Base-by-base conservation (phyloP, 2,888 invertebrate genomes). In the Macrophya alboannulata region DNA sequence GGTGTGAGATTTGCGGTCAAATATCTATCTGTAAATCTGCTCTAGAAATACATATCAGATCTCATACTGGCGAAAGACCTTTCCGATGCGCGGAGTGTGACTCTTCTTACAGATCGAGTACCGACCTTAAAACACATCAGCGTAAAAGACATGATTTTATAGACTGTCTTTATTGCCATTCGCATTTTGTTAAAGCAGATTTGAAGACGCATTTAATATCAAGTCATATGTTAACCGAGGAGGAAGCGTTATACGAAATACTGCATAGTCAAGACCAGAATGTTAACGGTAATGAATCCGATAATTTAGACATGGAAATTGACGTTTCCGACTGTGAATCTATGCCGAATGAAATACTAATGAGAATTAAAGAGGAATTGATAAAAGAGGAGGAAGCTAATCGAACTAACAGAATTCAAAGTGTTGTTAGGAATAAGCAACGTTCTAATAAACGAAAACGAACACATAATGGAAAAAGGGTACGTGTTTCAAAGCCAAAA, bases 51-150 rank as follows among this genome's bases (percentile, higher is more conserved):
- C 91, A 91, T 31, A 84, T 89, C 82, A 86, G 86, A 43, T 86
- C 51, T 15, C 85, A 87, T 86, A 83, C 62, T 79, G 21, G 74
- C 37, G 21, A 85, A 17, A 65, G 79, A 71, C 85, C 84, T 10
- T 85, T 87, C 1, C 86, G 87, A 59, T 91, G 90, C 59, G 86
- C 87, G 12, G 88, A 91, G 17, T 91, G 90, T 68, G 85, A 87
- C 1, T 40, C 40, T 21, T 85, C 79, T 31, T 85, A 71, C 85
- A 85, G 85, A 71, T 79, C 87, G 0, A 90, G 90, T 43, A 86
- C 85, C 6, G 86, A 59, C 21, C 84, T 90, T 12, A 87, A 88
- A 48, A 71, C 87, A 9, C 90, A 90, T 25, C 88, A 89, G 77
- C 86, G 88, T 40, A 87, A 87, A 17, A n/a, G 81, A 15, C 90